Conservation (phyloP, 2,113 vertebrate genomes). For the Rostratula benghalensis region DNA sequence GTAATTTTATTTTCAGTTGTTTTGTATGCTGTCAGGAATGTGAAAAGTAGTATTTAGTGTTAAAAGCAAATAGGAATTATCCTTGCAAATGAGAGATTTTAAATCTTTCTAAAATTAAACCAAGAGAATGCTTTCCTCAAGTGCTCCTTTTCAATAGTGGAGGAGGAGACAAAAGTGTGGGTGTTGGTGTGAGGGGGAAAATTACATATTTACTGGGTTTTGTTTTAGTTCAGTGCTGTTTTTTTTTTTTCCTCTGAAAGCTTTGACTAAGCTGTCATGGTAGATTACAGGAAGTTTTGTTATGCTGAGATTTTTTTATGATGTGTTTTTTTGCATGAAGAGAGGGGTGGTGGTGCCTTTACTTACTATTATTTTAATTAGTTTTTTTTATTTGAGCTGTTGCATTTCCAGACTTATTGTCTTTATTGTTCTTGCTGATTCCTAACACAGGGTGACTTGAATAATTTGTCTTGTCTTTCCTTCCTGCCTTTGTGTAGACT, state of each 20-base stretch:
- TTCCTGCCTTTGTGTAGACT: slow-evolving; percentile 76
- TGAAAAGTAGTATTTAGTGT: not conserved
- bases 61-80: slow-evolving; percentile 7
- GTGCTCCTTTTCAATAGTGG: not conserved
- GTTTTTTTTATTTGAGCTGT: slow-evolving; percentile 38
- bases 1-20: not conserved
- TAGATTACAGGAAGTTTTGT: slow-evolving; percentile 17
- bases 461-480: slow-evolving; percentile 72
- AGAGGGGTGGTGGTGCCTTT: not conserved
- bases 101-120: slow-evolving; percentile 18
- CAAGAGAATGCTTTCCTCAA: not conserved
- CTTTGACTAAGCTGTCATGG: not conserved
- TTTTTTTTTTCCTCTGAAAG: not conserved
- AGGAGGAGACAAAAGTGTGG: not conserved
- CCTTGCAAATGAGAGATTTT: not conserved
- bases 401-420: slow-evolving; percentile 19
- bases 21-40: not conserved
- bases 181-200: not conserved
- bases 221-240: not conserved
- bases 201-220: not conserved
- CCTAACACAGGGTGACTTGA: slow-evolving; percentile 40
- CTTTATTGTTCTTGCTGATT: slow-evolving; percentile 44
- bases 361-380: slow-evolving; percentile 5
- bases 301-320: not conserved
- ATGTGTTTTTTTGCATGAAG: not conserved